Conservation (phyloP, 2,888 invertebrate genomes). For the Noctua janthe region DNA sequence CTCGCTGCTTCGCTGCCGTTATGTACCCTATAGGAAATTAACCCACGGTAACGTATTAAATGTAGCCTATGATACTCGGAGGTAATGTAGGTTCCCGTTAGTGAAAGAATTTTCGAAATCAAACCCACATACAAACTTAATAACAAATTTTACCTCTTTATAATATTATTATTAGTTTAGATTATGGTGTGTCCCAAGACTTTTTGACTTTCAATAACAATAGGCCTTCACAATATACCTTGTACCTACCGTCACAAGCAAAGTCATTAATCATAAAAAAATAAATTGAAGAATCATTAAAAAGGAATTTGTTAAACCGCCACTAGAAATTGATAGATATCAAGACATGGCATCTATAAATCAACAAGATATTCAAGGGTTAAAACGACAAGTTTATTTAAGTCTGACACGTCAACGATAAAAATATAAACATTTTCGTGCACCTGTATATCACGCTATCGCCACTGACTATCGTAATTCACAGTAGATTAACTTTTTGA, state of each 20-base stretch:
- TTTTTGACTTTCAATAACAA: background rate
- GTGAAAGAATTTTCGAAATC: background rate
- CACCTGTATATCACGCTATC: constrained; percentile 25
- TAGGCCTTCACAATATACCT: too few relatives aligned
- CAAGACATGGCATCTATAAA: constrained; percentile 43
- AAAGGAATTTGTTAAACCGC: constrained; percentile 14
- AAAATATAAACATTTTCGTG: constrained; percentile 15
- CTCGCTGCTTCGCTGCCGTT: background rate
- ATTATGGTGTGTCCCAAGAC: background rate
- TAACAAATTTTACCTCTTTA: background rate
- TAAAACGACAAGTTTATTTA: constrained; percentile 29
- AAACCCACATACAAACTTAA: background rate
- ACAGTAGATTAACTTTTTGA: constrained; percentile 20
- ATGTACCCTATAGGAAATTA: background rate
- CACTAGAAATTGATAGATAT: constrained; percentile 18
- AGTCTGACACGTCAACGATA: constrained; percentile 9
- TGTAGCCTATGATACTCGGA: background rate
- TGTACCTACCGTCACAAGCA: background rate
- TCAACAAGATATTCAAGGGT: constrained; percentile 21
- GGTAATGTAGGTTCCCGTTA: background rate
- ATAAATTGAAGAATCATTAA: background rate
- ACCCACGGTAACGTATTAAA: background rate
- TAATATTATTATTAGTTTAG: background rate
- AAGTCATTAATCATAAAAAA: constrained; percentile 1
- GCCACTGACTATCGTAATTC: constrained; percentile 3